These are phyloP conservation scores for Nemotelus nigrinus DNA, from an alignment of 2,888 invertebrate genomes.

Conservation along the genomic window DNA sequence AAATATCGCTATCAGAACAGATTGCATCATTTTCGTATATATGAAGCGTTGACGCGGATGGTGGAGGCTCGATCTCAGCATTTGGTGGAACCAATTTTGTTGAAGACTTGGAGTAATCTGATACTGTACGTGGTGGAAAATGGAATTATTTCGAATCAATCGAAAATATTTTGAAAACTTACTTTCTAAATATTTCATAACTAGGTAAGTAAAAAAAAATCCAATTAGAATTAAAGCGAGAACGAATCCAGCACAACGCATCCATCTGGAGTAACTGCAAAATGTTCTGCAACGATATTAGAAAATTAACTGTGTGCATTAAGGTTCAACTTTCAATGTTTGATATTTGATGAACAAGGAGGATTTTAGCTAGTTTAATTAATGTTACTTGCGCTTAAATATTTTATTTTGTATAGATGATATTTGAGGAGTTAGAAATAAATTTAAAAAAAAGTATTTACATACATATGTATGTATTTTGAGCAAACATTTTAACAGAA, in stretches of 20 bases:
- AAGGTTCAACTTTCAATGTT: too few species aligned
- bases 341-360: too few species aligned
- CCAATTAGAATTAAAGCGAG: constrained; percentile 35
- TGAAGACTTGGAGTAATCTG: constrained; percentile 31
- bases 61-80: constrained; percentile 70
- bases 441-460: too few species aligned
- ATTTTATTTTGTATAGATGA: too few species aligned
- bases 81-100: constrained; percentile 69
- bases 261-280: constrained; percentile 36
- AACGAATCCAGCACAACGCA: constrained; percentile 18
- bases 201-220: constrained; percentile 35
- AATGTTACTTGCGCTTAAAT: too few species aligned
- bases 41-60: constrained; percentile 75
- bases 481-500: too few species aligned
- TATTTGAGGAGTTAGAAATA: too few species aligned
- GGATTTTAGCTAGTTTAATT: too few species aligned
- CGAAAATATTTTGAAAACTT: background rate
- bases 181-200: constrained; percentile 37
- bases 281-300: constrained; percentile 11
- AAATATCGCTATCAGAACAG: constrained; percentile 79
- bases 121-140: constrained; percentile 9
- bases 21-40: constrained; percentile 77
- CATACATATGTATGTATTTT: too few species aligned
- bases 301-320: too few species aligned
- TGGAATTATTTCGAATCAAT: background rate